phyloP scores from a whole-genome alignment of 2,888 invertebrate species.

The Melipona bicolor region DNA sequence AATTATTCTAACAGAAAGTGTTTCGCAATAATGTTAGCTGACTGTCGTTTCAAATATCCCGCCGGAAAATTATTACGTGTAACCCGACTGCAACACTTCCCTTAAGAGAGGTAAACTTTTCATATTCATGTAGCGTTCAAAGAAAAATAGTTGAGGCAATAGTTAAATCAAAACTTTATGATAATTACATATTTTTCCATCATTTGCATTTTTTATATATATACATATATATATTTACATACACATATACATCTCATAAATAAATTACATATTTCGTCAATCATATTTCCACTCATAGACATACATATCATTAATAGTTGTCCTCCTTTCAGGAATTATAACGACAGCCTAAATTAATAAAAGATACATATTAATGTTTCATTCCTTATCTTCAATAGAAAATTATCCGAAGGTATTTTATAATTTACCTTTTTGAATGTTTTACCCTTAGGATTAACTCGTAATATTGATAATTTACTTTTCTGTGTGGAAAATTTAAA shows the following conservation, averaged over 20 bases:
- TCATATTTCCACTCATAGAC: neutral
- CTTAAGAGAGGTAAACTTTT: no score
- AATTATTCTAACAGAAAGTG: no score
- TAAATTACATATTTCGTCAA: neutral
- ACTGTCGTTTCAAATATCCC: no score
- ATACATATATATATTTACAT: neutral
- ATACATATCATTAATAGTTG: conserved; percentile 29
- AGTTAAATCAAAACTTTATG: no score
- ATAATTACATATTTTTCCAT: no score
- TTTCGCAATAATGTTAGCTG: no score
- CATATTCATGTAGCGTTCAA: no score
- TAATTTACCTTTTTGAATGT: conserved; percentile 35
- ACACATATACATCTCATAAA: neutral
- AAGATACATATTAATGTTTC: neutral
- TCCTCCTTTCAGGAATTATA: conserved; percentile 14
- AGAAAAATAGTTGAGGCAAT: no score
- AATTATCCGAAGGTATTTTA: neutral
- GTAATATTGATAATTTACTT: neutral
- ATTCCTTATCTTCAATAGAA: neutral
- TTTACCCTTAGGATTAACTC: neutral
- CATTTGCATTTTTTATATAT: no score
- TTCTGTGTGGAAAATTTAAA: neutral
- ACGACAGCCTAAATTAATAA: conserved; percentile 15
- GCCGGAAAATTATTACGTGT: no score
- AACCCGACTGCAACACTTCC: no score